phyloP scores from a whole-genome alignment of 1,140 invertebrate species.

The Gonatopus flavifemur region DNA sequence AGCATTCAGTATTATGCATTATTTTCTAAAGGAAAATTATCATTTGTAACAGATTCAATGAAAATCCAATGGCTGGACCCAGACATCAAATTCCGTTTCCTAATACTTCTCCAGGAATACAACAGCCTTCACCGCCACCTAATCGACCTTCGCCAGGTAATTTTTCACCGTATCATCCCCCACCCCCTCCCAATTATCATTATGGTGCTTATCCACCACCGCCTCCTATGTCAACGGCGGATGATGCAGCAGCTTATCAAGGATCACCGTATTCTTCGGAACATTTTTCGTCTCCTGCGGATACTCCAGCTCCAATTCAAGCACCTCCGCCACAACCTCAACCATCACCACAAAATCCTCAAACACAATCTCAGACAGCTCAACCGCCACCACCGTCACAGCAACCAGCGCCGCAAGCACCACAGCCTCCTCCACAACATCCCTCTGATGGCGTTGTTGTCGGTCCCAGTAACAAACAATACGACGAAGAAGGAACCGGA shows the following conservation, averaged over 20 bases:
- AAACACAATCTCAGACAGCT: slow-evolving; percentile 24
- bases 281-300: slow-evolving; percentile 46
- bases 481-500: slow-evolving; percentile 64
- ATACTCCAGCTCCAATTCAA: slow-evolving; percentile 41
- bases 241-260: slow-evolving; percentile 51
- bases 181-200: slow-evolving; percentile 56
- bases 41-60: too few relatives aligned
- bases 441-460: slow-evolving; percentile 16
- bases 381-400: slow-evolving; percentile 26
- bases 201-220: slow-evolving; percentile 57
- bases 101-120: slow-evolving; percentile 38
- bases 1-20: too few relatives aligned
- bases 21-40: too few relatives aligned
- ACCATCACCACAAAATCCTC: slow-evolving; percentile 25
- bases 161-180: slow-evolving; percentile 56
- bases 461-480: slow-evolving; percentile 40
- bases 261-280: slow-evolving; percentile 49
- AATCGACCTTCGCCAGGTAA: slow-evolving; percentile 46
- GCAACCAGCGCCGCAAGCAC: slow-evolving; percentile 20
- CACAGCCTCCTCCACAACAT: slow-evolving; percentile 14
- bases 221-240: slow-evolving; percentile 50
- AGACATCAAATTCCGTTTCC: slow-evolving; percentile 52
- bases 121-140: slow-evolving; percentile 51
- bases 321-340: slow-evolving; percentile 42
- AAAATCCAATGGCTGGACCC: slow-evolving; percentile 40